Conservation (phyloP, 2,113 vertebrate species). For the Osmerus mordax region DNA sequence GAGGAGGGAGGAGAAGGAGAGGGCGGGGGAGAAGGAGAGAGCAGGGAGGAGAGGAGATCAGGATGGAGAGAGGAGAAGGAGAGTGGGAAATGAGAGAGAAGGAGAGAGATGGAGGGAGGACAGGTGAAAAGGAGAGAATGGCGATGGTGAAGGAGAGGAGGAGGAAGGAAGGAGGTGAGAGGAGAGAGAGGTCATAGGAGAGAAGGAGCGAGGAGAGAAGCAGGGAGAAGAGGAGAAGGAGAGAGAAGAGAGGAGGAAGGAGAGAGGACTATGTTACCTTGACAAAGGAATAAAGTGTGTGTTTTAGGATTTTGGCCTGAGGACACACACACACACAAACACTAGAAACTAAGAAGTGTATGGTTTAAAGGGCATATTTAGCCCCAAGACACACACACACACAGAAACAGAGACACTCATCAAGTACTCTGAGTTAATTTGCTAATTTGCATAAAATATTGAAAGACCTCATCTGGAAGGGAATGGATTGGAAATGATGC, state of each 20-base stretch:
- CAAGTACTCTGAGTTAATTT: slow-evolving; percentile 39
- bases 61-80: no score
- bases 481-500: slow-evolving; percentile 30
- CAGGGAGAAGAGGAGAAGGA: background rate
- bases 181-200: no score
- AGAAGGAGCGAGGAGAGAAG: background rate
- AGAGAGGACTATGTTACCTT: background rate
- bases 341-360: background rate
- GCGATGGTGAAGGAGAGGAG: no score
- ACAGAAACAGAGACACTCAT: slow-evolving; percentile 1
- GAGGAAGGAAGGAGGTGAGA: no score
- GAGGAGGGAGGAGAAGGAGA: no score
- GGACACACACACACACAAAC: background rate
- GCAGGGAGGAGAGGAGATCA: no score
- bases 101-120: no score
- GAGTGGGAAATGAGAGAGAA: no score
- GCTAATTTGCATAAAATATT: slow-evolving; percentile 53
- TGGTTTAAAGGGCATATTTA: slow-evolving; percentile 15
- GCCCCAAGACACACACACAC: slow-evolving; percentile 3
- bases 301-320: background rate
- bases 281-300: background rate
- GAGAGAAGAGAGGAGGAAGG: no score
- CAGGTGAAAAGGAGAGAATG: no score
- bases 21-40: no score
- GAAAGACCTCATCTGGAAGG: slow-evolving; percentile 29